Conservation (phyloP, 2,797 vertebrate species). For the Pyrocephalus nanus region DNA sequence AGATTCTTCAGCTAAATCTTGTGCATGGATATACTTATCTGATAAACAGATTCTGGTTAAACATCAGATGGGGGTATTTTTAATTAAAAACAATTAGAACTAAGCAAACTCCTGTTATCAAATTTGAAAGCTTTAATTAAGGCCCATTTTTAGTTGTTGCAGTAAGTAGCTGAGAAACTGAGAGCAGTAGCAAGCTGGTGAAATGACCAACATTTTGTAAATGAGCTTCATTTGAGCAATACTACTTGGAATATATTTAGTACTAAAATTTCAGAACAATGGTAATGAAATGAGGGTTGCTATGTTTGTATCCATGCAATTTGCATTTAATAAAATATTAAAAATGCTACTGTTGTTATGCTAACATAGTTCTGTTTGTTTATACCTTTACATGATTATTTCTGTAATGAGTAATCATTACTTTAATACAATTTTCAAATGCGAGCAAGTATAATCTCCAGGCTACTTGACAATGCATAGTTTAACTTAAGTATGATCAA, state of each 20-base stretch:
- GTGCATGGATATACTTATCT: background rate
- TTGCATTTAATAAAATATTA: conserved; percentile 6
- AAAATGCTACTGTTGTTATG: background rate
- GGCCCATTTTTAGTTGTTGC: background rate
- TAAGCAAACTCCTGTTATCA: background rate
- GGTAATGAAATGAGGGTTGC: background rate
- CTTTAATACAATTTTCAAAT: background rate
- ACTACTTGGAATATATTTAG: background rate
- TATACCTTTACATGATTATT: background rate
- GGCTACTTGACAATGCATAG: background rate
- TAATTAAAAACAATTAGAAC: background rate
- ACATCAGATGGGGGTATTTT: background rate
- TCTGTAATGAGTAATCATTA: background rate
- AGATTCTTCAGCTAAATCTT: background rate
- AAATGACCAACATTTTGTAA: background rate
- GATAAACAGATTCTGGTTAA: background rate
- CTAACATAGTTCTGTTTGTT: background rate
- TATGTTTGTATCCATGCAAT: background rate
- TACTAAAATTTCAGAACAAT: background rate
- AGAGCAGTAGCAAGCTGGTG: background rate
- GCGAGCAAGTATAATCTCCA: background rate
- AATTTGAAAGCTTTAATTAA: background rate
- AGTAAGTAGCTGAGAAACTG: background rate
- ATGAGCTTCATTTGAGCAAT: background rate
- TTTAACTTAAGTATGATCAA: background rate